Evolutionary conservation across 2,113 vertebrate species (phyloP), one percentile per base, ranked within the genome.

Genomic region (Pycnonotus jocosus): DNA sequence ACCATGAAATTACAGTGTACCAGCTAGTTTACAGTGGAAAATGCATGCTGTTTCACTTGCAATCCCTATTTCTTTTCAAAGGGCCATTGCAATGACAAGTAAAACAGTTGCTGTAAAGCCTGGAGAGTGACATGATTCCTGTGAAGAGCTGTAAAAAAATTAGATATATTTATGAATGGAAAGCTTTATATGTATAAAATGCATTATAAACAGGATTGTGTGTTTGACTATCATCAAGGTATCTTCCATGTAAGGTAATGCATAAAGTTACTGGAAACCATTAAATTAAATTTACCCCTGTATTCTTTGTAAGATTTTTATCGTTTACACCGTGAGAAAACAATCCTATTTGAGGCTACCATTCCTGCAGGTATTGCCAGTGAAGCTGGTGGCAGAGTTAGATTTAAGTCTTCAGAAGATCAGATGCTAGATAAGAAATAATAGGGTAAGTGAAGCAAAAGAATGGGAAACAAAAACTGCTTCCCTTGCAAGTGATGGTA

Each of bases 61-160:
- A 78, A 15, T 71, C 53, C 51, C 35, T 66, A 2, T 45, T 81
- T 81, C 86, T 93, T 88, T 42, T 57, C 11, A n/a, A 17, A 60
- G 31, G 40, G 31, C 18, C 70, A 8, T 71, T 81, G 56, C 53
- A 81, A 24, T 76, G 53, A 56, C 57, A 92, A 68, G 61, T 84
- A 44, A 78, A 95, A 61, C 76, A 92, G 83, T 86, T 95, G 83
- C 60, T 88, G 27, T 66, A 78, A 86, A 92, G 47, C 50, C 50
- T 62, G 24, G 51, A 57, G 53, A 79, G 38, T 71, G 88, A 35
- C 62, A 69, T 24, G 76, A 61, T 64, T 84, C 57, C 31, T 66
- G 56, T 64, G 72, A 88, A 74, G 28, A 81, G 25, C n/a, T 88
- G 88, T 81, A 78, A 94, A 92, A 92, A 74, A 50, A 0, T 33